Evolutionary conservation across 2,888 invertebrate species (phyloP).

Genomic region (Magallana nippona): DNA sequence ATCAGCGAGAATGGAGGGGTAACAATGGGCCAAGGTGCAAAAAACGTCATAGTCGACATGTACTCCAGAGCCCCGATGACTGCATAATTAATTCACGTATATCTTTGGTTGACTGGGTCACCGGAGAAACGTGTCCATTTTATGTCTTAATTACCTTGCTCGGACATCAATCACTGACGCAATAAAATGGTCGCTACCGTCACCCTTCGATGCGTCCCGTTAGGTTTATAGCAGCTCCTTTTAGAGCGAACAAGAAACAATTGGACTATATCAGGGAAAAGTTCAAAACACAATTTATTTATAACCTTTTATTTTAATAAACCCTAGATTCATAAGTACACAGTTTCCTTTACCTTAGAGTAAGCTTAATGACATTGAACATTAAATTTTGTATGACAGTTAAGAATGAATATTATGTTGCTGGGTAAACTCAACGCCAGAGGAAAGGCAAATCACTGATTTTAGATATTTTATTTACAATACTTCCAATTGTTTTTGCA

Average conservation of each 20-base stretch:
- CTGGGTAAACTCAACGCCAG: too few relatives aligned
- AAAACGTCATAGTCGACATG: constrained; percentile 16
- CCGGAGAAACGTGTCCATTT: constrained; percentile 27
- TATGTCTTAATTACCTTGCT: constrained; percentile 27
- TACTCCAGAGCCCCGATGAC: constrained; percentile 12
- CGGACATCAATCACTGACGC: constrained; percentile 31
- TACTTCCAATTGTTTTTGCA: background rate
- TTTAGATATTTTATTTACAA: background rate
- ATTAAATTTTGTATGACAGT: too few relatives aligned
- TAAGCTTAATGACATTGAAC: too few relatives aligned
- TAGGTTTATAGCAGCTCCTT: constrained; percentile 22
- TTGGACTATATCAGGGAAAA: background rate
- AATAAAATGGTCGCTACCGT: constrained; percentile 25
- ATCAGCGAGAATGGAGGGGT: background rate
- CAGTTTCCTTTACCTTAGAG: too few relatives aligned
- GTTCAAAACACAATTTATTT: background rate
- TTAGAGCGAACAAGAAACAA: constrained; percentile 22
- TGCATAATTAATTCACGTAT: constrained; percentile 25
- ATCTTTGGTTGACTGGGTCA: constrained; percentile 27
- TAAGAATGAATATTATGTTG: too few relatives aligned
- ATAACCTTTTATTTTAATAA: too few relatives aligned
- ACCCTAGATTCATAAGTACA: too few relatives aligned
- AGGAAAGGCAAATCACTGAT: too few relatives aligned
- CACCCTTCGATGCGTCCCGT: constrained; percentile 24
- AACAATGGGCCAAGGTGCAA: constrained; percentile 33